Evolutionary conservation across 2,113 vertebrate species (phyloP), one percentile per base, ranked within the genome.

Genomic region (Monarcha castaneiventris): DNA sequence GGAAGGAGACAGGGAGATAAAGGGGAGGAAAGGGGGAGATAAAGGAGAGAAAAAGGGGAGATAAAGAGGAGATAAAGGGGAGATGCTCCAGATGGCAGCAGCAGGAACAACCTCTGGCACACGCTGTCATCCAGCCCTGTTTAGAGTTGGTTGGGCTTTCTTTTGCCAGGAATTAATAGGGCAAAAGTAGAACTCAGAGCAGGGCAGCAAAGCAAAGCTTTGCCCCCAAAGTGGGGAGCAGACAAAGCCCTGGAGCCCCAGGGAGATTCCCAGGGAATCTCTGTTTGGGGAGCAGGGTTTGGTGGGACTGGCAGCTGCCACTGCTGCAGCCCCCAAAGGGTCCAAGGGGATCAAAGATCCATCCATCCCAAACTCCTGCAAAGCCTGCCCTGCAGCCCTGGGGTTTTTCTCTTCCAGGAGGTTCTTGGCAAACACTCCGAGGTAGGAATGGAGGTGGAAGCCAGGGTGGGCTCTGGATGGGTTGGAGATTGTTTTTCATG

Each of bases 191-290:
- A 89, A 41, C 29, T 33, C 16, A 16, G 10, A 35, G 46, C 39
- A 35, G 48, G 0, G 8, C n/a, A 64, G 76, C 15, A 58, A 63
- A 44, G 29, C 0, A 0, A 23, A 1, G 0, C 16, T 62, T 91
- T 63, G 23, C 9, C 68, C 54, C 26, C 3, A 4, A 51, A 66
- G 14, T 17, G 29, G 35, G 41, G 55, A 84, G n/a, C 8, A 48
- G 32, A 25, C n/a, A 27, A 61, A 84, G 29, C 18, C 54, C 33
- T 39, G 64, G 17, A 76, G 43, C 21, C n/a, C 33, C 5, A 5
- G 7, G 10, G 29, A 9, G 8, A 14, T 7, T 14, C 9, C 19
- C 18, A 41, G 56, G 8, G 72, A 26, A n/a, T 4, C 30, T 22
- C 32, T 15, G 21, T 3, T 32, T 0, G 9, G 26, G 27, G 43